These are phyloP conservation scores for Cercocebus atys DNA, from an alignment of 2,113 vertebrate genomes.

Conservation along the genomic window DNA sequence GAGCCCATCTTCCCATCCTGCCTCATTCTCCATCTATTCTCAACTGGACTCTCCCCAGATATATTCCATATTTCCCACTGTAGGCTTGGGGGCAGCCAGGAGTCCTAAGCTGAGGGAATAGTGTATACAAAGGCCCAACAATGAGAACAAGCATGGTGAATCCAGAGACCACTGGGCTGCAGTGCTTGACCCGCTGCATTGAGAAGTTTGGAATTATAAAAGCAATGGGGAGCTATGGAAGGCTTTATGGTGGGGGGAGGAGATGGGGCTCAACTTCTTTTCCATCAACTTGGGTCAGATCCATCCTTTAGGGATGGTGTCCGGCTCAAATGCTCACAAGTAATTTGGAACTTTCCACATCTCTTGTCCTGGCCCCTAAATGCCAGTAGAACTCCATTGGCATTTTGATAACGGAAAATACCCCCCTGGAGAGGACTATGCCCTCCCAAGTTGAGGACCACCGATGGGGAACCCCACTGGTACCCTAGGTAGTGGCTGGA, in stretches of 20 bases:
- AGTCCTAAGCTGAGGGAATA: neutral
- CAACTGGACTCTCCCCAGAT: neutral
- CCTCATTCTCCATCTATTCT: neutral
- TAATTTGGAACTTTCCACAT: no score
- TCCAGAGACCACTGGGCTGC: neutral
- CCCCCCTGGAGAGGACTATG: neutral
- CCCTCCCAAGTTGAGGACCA: neutral
- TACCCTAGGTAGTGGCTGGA: neutral
- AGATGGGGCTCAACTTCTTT: neutral
- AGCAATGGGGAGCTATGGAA: neutral
- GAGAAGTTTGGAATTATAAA: neutral
- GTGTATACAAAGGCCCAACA: neutral
- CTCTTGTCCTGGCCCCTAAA: neutral
- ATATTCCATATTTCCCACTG: neutral
- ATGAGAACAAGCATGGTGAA: neutral
- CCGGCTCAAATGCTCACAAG: neutral
- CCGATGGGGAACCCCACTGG: neutral
- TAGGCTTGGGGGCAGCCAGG: neutral
- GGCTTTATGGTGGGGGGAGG: neutral
- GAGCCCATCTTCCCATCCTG: neutral
- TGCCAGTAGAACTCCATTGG: neutral
- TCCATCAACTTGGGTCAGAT: neutral
- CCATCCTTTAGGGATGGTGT: neutral
- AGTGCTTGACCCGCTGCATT: neutral
- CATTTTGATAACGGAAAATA: neutral